Conservation (phyloP, 2,113 vertebrate genomes). For the Protomyctophum bolini region DNA sequence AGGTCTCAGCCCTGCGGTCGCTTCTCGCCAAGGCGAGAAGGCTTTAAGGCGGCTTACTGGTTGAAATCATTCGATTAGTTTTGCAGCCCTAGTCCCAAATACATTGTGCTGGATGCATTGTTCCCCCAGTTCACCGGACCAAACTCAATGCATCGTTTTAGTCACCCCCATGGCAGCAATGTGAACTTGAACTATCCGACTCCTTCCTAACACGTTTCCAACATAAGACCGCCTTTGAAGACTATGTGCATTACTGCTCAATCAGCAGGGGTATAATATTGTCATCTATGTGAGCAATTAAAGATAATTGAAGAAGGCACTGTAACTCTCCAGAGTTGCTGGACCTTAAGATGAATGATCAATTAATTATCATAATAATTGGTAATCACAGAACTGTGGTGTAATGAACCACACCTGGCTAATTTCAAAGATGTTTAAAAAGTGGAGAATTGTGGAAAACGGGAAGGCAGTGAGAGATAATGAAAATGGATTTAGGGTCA, state of each 20-base stretch:
- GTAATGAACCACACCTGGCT: slow-evolving; percentile 50
- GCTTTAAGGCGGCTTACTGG: no score
- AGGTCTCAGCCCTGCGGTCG: no score
- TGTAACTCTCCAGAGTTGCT: slow-evolving; percentile 34
- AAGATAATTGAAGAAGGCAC: slow-evolving; percentile 32
- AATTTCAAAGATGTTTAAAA: slow-evolving; percentile 60
- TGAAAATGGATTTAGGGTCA: slow-evolving; percentile 54
- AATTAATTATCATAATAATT: slow-evolving; percentile 64
- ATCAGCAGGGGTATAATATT: slow-evolving; percentile 9
- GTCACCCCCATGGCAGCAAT: slow-evolving; percentile 13
- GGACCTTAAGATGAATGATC: slow-evolving; percentile 40
- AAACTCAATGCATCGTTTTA: slow-evolving; percentile 38
- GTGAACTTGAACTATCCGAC: slow-evolving; percentile 28
- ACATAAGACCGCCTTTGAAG: slow-evolving; percentile 17
- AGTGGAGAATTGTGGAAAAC: slow-evolving; percentile 38
- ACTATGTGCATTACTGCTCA: slow-evolving; percentile 11
- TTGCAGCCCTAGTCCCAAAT: not conserved
- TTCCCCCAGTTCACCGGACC: slow-evolving; percentile 35
- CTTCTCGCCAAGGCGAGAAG: no score
- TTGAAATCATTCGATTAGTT: no score
- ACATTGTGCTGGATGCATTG: slow-evolving; percentile 28
- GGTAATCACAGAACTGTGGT: slow-evolving; percentile 45
- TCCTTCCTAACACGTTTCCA: slow-evolving; percentile 21
- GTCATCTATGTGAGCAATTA: slow-evolving; percentile 40
- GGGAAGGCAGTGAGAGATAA: slow-evolving; percentile 28